phyloP scores from a whole-genome alignment of 2,113 vertebrate genomes.

The Peromyscus californicus region DNA sequence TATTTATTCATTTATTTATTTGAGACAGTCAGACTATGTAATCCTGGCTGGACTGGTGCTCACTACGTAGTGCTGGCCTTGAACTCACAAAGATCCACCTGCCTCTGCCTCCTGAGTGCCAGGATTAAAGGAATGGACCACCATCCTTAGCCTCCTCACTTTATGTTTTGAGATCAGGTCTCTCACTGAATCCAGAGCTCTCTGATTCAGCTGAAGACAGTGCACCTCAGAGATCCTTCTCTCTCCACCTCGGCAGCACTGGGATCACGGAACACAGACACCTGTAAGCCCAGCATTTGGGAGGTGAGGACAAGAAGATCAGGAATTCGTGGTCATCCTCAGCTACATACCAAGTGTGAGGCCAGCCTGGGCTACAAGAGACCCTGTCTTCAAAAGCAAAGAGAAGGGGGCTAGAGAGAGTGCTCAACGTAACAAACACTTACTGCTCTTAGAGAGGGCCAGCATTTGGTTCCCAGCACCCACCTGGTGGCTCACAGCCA shows the following conservation, averaged over 20 bases:
- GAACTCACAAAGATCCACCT: background rate
- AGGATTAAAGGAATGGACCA: background rate
- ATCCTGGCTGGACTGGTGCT: background rate
- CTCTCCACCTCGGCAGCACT: background rate
- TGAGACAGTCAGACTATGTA: background rate
- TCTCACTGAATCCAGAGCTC: background rate
- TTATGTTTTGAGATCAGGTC: background rate
- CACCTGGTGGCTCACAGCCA: background rate
- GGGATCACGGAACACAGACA: too few relatives aligned
- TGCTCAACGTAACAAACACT: too few relatives aligned
- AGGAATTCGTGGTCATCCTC: background rate
- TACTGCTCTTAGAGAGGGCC: background rate
- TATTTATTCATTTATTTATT: background rate
- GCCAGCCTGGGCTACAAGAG: background rate
- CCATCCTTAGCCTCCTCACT: background rate
- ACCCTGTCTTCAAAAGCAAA: background rate
- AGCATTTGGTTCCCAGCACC: background rate
- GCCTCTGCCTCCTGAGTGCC: background rate
- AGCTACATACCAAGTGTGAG: background rate
- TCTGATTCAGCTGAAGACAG: background rate
- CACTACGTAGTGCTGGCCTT: background rate
- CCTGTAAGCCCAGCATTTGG: background rate
- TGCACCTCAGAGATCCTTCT: background rate
- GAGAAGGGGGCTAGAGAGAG: background rate
- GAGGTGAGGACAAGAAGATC: background rate